These are phyloP conservation scores for Peromyscus aztecus DNA, from an alignment of 2,797 vertebrate genomes.

Conservation along the genomic window DNA sequence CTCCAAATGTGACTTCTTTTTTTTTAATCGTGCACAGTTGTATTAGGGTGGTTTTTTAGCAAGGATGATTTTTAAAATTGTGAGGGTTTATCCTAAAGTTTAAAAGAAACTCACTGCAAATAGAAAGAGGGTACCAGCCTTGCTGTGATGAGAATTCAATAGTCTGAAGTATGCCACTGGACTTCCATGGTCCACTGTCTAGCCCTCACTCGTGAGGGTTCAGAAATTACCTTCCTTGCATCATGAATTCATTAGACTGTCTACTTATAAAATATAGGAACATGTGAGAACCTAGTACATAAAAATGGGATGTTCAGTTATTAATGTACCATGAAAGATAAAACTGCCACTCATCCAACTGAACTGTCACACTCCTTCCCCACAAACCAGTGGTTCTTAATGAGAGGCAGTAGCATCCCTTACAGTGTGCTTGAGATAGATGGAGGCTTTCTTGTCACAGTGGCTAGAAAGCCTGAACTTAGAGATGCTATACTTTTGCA, in stretches of 20 bases:
- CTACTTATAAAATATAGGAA: slow-evolving; percentile 44
- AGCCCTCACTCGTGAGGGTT: background rate
- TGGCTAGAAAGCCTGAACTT: background rate
- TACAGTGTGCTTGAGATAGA: background rate
- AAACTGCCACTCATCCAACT: slow-evolving; percentile 14
- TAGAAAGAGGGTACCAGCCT: no score
- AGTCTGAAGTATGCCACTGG: background rate
- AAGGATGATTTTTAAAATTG: background rate
- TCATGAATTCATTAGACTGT: slow-evolving; percentile 52
- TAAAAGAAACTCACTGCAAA: background rate
- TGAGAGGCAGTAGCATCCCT: background rate
- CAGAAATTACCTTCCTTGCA: background rate
- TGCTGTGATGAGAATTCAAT: background rate
- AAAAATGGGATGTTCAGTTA: slow-evolving; percentile 38
- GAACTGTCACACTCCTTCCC: background rate
- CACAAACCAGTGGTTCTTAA: background rate
- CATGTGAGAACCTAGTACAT: background rate
- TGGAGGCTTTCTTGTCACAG: background rate
- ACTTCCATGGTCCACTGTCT: background rate
- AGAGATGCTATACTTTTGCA: background rate
- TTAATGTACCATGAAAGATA: slow-evolving; percentile 42
- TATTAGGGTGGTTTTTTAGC: no score
- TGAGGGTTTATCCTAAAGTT: background rate
- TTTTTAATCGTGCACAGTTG: background rate
- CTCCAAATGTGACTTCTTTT: background rate